Conservation (phyloP, 2,888 invertebrate genomes). For the Mythimna pallens region DNA sequence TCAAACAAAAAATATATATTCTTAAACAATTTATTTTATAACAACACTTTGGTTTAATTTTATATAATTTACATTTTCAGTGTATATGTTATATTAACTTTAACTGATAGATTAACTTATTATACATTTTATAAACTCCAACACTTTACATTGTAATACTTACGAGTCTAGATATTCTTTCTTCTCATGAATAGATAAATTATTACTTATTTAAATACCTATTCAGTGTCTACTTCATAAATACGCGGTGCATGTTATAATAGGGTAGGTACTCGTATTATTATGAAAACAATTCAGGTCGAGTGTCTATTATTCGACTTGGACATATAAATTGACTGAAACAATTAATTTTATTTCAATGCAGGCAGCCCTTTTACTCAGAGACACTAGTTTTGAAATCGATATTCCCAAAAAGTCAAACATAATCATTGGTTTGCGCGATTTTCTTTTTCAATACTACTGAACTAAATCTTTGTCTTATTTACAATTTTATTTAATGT, state of each 20-base stretch:
- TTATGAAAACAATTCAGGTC: slow-evolving; percentile 3
- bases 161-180: slow-evolving; percentile 38
- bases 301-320: background rate
- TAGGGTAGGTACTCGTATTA: slow-evolving; percentile 18
- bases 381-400: background rate
- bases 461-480: slow-evolving; percentile 16
- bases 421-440: slow-evolving; percentile 50
- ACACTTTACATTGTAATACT: slow-evolving; percentile 49
- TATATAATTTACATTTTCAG: slow-evolving; percentile 79
- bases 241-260: slow-evolving; percentile 31
- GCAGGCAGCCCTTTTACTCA: background rate
- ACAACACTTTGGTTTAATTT: slow-evolving; percentile 88
- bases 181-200: slow-evolving; percentile 45
- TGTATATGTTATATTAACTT: slow-evolving; percentile 51
- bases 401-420: slow-evolving; percentile 4
- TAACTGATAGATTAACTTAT: slow-evolving; percentile 44
- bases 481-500: slow-evolving; percentile 15
- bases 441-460: slow-evolving; percentile 7
- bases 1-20: slow-evolving; percentile 42
- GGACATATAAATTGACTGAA: background rate
- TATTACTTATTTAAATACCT: slow-evolving; percentile 27
- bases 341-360: background rate
- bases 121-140: slow-evolving; percentile 35
- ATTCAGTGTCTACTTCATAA: slow-evolving; percentile 40
- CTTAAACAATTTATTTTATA: slow-evolving; percentile 76